A percentile compares a stretch with the other conserved stretches of the same genome.
Conservation (phyloP, 2,888 invertebrate genomes). For the Monopis laevigella region DNA sequence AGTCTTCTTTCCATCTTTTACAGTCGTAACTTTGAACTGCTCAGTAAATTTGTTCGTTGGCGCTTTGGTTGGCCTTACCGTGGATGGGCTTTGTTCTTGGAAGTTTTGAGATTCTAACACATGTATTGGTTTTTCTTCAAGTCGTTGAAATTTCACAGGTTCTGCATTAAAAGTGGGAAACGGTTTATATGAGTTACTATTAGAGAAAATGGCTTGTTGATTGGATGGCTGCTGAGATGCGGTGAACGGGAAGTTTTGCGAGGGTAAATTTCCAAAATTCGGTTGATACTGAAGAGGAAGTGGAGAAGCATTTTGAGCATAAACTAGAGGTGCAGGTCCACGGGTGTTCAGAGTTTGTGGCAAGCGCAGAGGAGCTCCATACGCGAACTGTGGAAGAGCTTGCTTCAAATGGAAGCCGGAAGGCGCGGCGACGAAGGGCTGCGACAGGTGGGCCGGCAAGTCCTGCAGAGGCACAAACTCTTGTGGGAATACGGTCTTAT, state of each 20-base stretch:
- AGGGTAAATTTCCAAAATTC: too few species aligned
- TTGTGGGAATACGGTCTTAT: slow-evolving; percentile 43
- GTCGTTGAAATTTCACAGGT: slow-evolving; percentile 28
- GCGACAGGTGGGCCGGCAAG: slow-evolving; percentile 47
- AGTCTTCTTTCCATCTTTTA: slow-evolving; percentile 43
- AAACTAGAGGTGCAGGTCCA: slow-evolving; percentile 29
- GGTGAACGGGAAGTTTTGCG: background rate
- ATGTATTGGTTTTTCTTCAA: slow-evolving; percentile 26
- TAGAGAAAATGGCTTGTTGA: slow-evolving; percentile 33
- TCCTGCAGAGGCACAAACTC: slow-evolving; percentile 49
- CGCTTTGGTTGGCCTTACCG: slow-evolving; percentile 23
- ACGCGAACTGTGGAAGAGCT: slow-evolving; percentile 15
- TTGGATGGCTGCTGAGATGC: slow-evolving; percentile 33
- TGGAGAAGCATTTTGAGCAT: slow-evolving; percentile 32
- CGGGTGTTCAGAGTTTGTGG: slow-evolving; percentile 19
- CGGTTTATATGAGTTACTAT: slow-evolving; percentile 25
- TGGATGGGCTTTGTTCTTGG: slow-evolving; percentile 12
- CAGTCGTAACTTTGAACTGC: slow-evolving; percentile 32
- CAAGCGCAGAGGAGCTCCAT: background rate
- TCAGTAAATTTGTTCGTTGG: slow-evolving; percentile 23
- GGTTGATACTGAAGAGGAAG: slow-evolving; percentile 22
- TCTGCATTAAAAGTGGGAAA: slow-evolving; percentile 21
- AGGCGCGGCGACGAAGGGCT: slow-evolving; percentile 40
- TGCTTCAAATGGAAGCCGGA: slow-evolving; percentile 36
- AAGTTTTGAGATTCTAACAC: too few species aligned